Base-by-base conservation (phyloP, 2,113 vertebrate genomes). In the Pomatorhinus ruficollis region DNA sequence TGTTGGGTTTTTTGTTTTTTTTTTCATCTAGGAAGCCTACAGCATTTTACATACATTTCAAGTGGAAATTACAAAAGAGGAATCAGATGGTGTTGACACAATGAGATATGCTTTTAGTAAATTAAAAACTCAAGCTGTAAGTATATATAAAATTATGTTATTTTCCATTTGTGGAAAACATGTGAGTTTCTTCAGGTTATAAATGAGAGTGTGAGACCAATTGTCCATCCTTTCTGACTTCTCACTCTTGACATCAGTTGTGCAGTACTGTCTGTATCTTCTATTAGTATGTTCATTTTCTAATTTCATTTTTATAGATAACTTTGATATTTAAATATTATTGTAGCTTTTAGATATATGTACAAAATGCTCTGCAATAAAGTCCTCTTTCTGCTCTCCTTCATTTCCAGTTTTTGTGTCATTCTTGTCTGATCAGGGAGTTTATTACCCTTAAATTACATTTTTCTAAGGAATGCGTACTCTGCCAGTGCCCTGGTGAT, bases 111-210 rank as follows among this genome's bases (percentile, higher is more conserved):
- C 95, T 72, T 99, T 98, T 97, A 97, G 91, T 52, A 97, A 98
- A 78, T 90, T 99, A 92, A 98, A 98, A 87, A 80, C 79, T 13
- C 97, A 97, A 98, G 98, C 98, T 76, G 99, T 99, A 88, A 98
- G 98, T 98, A 78, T 28, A 78, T 28, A 49, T 81, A 45, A 83
- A 95, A 83, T 54, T 16, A 22, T 16, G 6, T 44, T 69, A 21
- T 84, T 78, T 81, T 75, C 42, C 12, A 21, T 78, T 90, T 78
- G 25, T 75, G 23, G 23, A 61, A 78, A 78, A 53, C 8, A 8
- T 18, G 3, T 69, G 23, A 10, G 9, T 77, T 91, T 86, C 75
- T 86, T 69, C 17, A 35, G 30, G 42, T 18, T 28, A 31, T 37
- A 52, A 87, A 70, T 59, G 33, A 60, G 15, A 37, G 4, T 52